Conservation (phyloP, 2,113 vertebrate genomes). For the Channa maculata region DNA sequence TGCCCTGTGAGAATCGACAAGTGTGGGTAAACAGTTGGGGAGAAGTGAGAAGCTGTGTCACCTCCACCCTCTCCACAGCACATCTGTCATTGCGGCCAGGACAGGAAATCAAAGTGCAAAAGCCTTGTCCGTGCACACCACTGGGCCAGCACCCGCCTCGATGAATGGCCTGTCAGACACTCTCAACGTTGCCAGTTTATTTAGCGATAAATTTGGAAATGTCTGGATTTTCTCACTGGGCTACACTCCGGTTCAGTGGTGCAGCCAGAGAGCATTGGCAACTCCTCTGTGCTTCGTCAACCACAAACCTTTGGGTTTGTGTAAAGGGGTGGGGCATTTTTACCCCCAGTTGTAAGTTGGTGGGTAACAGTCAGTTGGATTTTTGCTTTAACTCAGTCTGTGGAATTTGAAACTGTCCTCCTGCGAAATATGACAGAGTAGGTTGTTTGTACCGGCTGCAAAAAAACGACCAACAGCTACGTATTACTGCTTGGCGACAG, state of each 20-base stretch:
- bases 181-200: constrained; percentile 78
- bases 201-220: constrained; percentile 83
- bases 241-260: constrained; percentile 59
- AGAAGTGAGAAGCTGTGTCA: constrained; percentile 65
- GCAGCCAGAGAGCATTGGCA: constrained; percentile 38
- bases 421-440: too few species aligned
- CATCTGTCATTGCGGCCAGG: constrained; percentile 78
- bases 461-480: too few species aligned
- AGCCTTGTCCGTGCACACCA: constrained; percentile 69
- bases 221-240: constrained; percentile 71
- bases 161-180: constrained; percentile 81
- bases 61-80: constrained; percentile 72
- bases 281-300: constrained; percentile 53
- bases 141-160: constrained; percentile 65
- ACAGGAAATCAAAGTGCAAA: constrained; percentile 85
- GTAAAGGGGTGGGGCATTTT: constrained; percentile 15
- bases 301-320: constrained; percentile 28
- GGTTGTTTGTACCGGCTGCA: too few species aligned
- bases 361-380: neutral
- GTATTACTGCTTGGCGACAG: too few species aligned
- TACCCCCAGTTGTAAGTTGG: constrained; percentile 23
- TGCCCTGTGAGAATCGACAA: constrained; percentile 3
- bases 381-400: too few species aligned
- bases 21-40: constrained; percentile 51
- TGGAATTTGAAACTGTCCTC: too few species aligned